Percentiles rank a stretch among this genome's conserved stretches.
phyloP scores from a whole-genome alignment of 2,888 invertebrate genomes.

The Morpho helenor region DNA sequence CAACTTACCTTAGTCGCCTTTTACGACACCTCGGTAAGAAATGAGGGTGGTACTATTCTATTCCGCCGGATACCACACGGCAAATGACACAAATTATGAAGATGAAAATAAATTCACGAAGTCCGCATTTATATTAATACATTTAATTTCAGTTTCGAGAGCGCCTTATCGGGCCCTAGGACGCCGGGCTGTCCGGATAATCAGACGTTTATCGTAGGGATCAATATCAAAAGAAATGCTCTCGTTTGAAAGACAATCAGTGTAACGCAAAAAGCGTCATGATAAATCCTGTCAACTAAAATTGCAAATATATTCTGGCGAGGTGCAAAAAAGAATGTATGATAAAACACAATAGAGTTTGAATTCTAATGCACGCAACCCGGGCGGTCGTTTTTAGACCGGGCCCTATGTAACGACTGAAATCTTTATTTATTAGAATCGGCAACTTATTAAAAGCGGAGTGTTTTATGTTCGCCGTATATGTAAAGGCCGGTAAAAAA shows the following conservation, averaged over 20 bases:
- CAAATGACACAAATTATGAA: too few relatives aligned
- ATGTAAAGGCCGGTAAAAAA: conserved; percentile 21
- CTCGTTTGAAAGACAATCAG: conserved; percentile 32
- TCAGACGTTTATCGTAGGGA: conserved; percentile 27
- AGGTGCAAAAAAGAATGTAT: conserved; percentile 77
- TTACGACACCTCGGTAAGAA: too few relatives aligned
- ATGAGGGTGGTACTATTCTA: too few relatives aligned
- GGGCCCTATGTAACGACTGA: conserved; percentile 54
- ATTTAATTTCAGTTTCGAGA: conserved; percentile 9
- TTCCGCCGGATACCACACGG: too few relatives aligned
- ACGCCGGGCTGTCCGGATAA: conserved; percentile 15
- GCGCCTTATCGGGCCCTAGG: conserved; percentile 13
- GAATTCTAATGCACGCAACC: conserved; percentile 66
- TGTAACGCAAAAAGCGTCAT: conserved; percentile 36
- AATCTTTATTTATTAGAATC: conserved; percentile 79
- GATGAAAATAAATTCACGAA: background rate
- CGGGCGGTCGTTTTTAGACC: conserved; percentile 74
- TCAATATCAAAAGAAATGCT: conserved; percentile 27
- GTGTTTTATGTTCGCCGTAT: conserved; percentile 61
- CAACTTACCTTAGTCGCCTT: too few relatives aligned
- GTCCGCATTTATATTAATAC: conserved; percentile 9
- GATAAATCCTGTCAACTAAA: conserved; percentile 44
- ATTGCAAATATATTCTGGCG: conserved; percentile 63
- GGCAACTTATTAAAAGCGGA: conserved; percentile 64
- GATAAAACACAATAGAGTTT: conserved; percentile 70